phyloP scores from a whole-genome alignment of 2,888 invertebrate species.

The Pseudococcus jackbeardsleyi region DNA sequence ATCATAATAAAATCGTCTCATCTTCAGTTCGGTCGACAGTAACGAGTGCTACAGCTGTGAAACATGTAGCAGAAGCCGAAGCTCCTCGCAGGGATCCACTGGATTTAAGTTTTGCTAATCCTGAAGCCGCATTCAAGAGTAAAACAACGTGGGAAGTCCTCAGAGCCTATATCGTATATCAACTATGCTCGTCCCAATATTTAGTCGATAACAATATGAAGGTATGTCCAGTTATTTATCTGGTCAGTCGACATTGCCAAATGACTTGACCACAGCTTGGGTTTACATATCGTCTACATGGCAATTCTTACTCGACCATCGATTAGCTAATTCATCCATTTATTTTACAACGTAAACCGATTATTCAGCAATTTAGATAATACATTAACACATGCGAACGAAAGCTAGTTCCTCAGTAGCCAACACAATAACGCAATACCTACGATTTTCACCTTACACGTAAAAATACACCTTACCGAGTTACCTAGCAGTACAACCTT shows the following conservation, averaged over 20 bases:
- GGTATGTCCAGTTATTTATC: constrained; percentile 74
- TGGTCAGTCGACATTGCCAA: neutral
- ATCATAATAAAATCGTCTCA: constrained; percentile 18
- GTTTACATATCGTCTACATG: no score
- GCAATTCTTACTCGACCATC: neutral
- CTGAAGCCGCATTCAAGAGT: constrained; percentile 92
- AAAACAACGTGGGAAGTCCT: constrained; percentile 93
- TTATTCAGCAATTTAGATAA: neutral
- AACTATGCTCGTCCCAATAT: constrained; percentile 87
- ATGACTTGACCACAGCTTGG: no score
- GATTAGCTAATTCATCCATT: neutral
- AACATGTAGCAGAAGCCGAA: constrained; percentile 32
- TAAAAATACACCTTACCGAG: neutral
- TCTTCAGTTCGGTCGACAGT: constrained; percentile 30
- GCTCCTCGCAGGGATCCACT: constrained; percentile 75
- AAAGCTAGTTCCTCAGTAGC: neutral
- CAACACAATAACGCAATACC: neutral
- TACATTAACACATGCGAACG: neutral
- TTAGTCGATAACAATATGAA: constrained; percentile 92
- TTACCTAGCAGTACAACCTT: neutral
- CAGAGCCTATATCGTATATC: constrained; percentile 91
- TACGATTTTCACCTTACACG: neutral
- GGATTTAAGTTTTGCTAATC: constrained; percentile 89
- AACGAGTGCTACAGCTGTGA: constrained; percentile 58
- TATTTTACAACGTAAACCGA: neutral